Percentiles rank a stretch among this genome's conserved stretches.
Evolutionary conservation across 2,888 invertebrate genomes (phyloP).

Genomic region (Ectobius pallidus): DNA sequence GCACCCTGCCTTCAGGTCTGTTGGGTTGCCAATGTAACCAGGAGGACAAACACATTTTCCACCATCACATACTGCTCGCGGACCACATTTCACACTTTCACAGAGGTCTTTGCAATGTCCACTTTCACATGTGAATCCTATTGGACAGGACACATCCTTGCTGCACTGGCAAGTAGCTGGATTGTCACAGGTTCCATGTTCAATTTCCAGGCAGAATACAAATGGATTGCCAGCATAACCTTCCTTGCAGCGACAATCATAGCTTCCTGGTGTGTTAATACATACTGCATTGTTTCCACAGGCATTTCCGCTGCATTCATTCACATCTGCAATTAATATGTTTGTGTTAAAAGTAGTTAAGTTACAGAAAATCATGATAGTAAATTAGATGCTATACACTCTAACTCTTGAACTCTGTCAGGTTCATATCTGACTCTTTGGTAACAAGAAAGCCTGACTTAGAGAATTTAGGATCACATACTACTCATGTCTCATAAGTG

Average conservation of each 20-base stretch:
- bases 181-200: constrained; percentile 72
- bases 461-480: no score
- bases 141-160: constrained; percentile 73
- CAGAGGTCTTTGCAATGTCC: constrained; percentile 80
- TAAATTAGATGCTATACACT: no score
- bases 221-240: constrained; percentile 88
- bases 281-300: constrained; percentile 88
- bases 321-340: constrained; percentile 61
- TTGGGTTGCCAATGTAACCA: constrained; percentile 77
- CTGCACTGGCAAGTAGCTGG: constrained; percentile 73
- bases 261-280: constrained; percentile 87
- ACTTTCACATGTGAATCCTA: constrained; percentile 72
- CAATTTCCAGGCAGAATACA: constrained; percentile 75
- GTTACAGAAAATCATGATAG: not conserved
- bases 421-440: no score
- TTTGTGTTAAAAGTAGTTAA: not conserved
- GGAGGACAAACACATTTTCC: constrained; percentile 82
- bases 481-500: no score
- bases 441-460: no score
- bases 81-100: constrained; percentile 76
- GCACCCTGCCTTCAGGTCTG: constrained; percentile 73
- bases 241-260: constrained; percentile 87
- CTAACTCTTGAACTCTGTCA: no score
- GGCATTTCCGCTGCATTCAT: constrained; percentile 80
- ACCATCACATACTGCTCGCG: constrained; percentile 78